Percentiles rank a stretch among this genome's conserved stretches.
Conservation (phyloP, 1,140 invertebrate species). For the Glossosoma conforme region DNA sequence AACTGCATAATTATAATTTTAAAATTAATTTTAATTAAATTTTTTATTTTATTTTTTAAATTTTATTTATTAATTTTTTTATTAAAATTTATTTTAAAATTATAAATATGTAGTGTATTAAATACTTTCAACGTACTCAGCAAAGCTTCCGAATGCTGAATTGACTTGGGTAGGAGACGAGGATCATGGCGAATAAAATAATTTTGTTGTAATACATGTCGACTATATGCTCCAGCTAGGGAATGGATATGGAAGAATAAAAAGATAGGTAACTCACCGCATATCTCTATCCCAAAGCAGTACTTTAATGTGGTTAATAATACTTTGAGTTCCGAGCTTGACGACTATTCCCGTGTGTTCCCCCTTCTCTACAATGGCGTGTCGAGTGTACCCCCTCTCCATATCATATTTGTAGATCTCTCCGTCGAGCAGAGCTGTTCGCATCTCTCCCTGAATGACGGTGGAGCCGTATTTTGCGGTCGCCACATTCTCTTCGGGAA, state of each 20-base stretch:
- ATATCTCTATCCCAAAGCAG: conserved; percentile 92
- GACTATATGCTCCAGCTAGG: too few species aligned
- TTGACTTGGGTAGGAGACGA: not conserved
- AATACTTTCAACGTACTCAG: too few species aligned
- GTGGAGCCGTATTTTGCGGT: conserved; percentile 69
- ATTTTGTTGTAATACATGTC: too few species aligned
- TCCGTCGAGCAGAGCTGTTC: conserved; percentile 79
- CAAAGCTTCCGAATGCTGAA: not conserved
- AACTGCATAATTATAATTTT: too few species aligned
- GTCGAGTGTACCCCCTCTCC: conserved; percentile 87
- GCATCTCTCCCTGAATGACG: conserved; percentile 84
- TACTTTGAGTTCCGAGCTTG: conserved; percentile 79
- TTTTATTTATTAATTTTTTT: too few species aligned
- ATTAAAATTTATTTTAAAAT: too few species aligned
- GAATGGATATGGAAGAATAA: too few species aligned
- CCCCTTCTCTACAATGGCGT: conserved; percentile 76
- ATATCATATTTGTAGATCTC: conserved; percentile 85
- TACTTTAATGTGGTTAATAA: conserved; percentile 91
- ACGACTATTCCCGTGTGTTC: conserved; percentile 80
- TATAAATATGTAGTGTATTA: too few species aligned
- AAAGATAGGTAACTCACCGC: conserved; percentile 50
- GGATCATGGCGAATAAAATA: too few species aligned
- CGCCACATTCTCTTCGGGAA: conserved; percentile 90
- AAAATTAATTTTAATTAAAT: too few species aligned
- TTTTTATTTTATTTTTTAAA: too few species aligned